phyloP scores from a whole-genome alignment of 2,888 invertebrate species.

The Hyposoter dolosus region DNA sequence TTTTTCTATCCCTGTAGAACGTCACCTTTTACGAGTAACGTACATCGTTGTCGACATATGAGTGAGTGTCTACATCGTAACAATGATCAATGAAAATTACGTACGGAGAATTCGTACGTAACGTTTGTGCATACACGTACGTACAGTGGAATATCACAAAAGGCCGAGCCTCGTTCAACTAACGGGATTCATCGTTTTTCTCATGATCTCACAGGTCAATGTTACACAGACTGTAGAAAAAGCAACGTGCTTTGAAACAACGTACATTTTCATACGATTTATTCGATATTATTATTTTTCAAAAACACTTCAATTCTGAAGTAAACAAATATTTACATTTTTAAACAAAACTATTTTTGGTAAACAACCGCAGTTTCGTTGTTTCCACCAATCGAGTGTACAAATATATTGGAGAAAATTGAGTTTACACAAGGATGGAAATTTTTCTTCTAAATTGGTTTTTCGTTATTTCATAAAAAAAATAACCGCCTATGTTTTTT shows the following conservation, averaged over 20 bases:
- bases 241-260: slow-evolving; percentile 2
- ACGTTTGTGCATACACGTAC: background rate
- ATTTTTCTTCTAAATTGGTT: background rate
- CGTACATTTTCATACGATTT: background rate
- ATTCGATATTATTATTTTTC: background rate
- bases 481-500: background rate
- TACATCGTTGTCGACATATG: slow-evolving; percentile 13
- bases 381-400: too few species aligned
- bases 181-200: slow-evolving; percentile 65
- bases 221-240: slow-evolving; percentile 36
- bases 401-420: background rate
- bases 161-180: slow-evolving; percentile 49
- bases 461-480: background rate
- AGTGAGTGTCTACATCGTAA: slow-evolving; percentile 36
- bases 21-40: slow-evolving; percentile 7
- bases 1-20: background rate
- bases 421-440: background rate
- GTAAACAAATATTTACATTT: background rate
- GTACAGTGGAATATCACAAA: slow-evolving; percentile 1
- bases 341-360: too few species aligned
- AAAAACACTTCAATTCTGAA: background rate
- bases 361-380: too few species aligned
- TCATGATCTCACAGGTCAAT: slow-evolving; percentile 63
- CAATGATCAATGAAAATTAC: slow-evolving; percentile 61
- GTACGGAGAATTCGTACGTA: slow-evolving; percentile 29